Evolutionary conservation across 2,888 invertebrate genomes (phyloP), one percentile per base, ranked within the genome.

Genomic region (Perdita meconis): DNA sequence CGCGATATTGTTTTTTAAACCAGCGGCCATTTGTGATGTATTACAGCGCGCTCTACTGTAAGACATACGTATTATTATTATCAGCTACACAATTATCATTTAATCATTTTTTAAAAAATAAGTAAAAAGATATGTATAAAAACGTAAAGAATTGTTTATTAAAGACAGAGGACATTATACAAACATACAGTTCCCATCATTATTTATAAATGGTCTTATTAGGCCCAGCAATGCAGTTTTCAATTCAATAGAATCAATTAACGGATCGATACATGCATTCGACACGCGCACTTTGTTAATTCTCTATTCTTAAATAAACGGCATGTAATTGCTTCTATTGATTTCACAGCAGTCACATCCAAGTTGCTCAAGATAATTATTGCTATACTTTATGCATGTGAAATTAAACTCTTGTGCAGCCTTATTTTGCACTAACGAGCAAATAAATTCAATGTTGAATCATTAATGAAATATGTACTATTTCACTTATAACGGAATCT

Each of bases 21-120:
- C 57, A 44, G 65, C 70, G 72, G 82, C 82, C 85, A 82, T 85
- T 85, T 78, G 71, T 66, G 53, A 64, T 57, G 24, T 42, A 24
- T 19, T 13, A 8, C n/a, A 16, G 56, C 64, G 60, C 61, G 6
- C 63, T 70, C 78, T 76, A 16, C 5, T 38, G 68, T 22, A 8
- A 5, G 16, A 42, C 44, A 3, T 16, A 12, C 2, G 16, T 63
- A 40, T 10, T 36, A 44, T n/a, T 13, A n/a, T 56, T 47, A 47
- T 53, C 13, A 44, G 6, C 22, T 47, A 47, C 3, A 2, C 22
- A 22, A n/a, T n/a, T n/a, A n/a, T n/a, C n/a, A n/a, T n/a, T n/a
- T n/a, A 47, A 22, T 47, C 19, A 3, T 47, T 10, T 3, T 16
- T 0, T 1, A 47, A 19, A 19, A 47, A 19, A 19, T 12, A 2